Evolutionary conservation across 2,888 invertebrate genomes (phyloP), one percentile per base, ranked within the genome.

Genomic region (Athalia circularis): DNA sequence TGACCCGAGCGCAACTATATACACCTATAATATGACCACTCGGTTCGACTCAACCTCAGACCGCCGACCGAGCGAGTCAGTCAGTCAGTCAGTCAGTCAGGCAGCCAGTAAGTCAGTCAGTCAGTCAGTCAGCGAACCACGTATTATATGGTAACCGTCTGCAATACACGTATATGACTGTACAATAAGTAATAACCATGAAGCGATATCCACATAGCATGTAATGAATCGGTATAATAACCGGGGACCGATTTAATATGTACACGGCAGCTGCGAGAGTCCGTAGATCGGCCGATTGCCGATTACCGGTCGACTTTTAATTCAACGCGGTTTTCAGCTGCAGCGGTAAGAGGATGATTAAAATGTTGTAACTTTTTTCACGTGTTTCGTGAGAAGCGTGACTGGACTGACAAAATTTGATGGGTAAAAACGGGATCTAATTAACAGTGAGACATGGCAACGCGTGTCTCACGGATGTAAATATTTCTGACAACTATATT

Each of bases 1-100:
- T 75, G 75, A 75, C 75, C 75, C 64, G 75, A 7, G 7, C 50
- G 50, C 62, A 62, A 62, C 75, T 75, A 75, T 59, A 59, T 75
- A 75, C 75, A 75, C 75, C 61, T 75, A 75, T 75, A 75, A 75
- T 75, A 75, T 64, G 75, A 75, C 62, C 75, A 75, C 64, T 61
- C 50, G 75, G 75, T 72, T 72, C 45, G 72, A 72, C 75, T 50
- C 29, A n/a, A n/a, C 15, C 62, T 62, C 29, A 67, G 67, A 43
- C 48, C 11, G 67, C 11, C 15, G 50, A 9, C 13, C 62, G 54
- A 54, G 29, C 62, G n/a, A 62, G 62, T 62, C 15, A 29, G 62
- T 13, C 62, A 29, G n/a, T 62, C 62, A 29, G 62, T 62, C 15
- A 48, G 67, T 50, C 67, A 45, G 65, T 62, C 11, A 15, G n/a